These are phyloP conservation scores for Chondrilla cf. caribensis DNA, from an alignment of 37 sponge, comb jelly and placozoan genomes.

Conservation along the genomic window DNA sequence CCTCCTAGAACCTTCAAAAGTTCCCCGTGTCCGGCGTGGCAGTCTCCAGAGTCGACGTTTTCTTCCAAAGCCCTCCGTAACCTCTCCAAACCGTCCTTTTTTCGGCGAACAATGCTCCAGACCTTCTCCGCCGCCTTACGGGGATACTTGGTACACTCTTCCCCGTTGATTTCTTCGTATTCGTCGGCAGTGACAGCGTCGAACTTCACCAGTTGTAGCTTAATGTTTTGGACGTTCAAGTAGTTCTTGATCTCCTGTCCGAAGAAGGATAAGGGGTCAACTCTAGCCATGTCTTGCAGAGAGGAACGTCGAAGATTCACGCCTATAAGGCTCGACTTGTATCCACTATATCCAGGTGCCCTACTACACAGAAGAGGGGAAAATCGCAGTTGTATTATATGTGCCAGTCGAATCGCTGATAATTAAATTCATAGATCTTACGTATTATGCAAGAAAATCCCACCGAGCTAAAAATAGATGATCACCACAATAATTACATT, in stretches of 20 bases:
- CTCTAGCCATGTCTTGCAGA: neutral
- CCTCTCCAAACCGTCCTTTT: neutral
- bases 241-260: neutral
- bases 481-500: no score
- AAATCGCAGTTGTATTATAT: no score
- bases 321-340: no score
- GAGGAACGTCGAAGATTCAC: no score
- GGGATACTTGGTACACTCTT: no score
- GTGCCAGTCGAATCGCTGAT: no score
- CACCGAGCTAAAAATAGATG: no score
- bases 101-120: neutral
- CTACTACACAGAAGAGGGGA: no score
- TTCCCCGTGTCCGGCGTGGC: neutral
- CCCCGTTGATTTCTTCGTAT: neutral
- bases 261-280: neutral
- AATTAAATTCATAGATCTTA: no score
- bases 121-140: neutral
- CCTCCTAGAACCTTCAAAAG: neutral
- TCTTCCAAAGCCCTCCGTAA: neutral
- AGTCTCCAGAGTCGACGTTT: neutral
- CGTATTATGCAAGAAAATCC: no score
- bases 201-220: neutral
- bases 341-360: no score
- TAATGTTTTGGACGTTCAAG: neutral
- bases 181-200: neutral